Conservation (phyloP, 2,113 vertebrate genomes). For the Entomyzon cyanotis region DNA sequence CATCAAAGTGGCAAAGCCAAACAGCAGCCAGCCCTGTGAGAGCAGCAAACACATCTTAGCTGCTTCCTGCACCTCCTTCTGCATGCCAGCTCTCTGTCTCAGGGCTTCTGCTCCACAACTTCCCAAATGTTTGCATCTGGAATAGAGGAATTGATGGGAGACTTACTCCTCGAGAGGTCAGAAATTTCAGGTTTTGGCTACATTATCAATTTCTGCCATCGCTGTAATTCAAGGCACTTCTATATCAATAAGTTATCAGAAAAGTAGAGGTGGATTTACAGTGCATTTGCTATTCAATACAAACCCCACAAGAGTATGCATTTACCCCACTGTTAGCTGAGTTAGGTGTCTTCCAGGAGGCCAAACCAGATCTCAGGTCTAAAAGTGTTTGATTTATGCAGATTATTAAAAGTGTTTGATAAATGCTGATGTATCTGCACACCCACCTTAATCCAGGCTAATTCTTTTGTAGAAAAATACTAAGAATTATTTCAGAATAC, state of each 20-base stretch:
- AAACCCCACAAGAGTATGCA: neutral
- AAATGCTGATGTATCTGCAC: neutral
- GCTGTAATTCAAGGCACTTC: neutral
- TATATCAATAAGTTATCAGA: neutral
- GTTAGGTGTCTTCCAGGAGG: neutral
- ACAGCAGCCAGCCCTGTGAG: neutral
- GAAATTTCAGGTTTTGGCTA: neutral
- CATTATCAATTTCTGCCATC: neutral
- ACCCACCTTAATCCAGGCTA: neutral
- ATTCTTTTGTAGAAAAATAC: neutral
- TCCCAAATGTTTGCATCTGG: neutral
- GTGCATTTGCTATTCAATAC: neutral
- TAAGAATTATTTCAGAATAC: neutral
- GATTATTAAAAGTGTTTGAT: neutral
- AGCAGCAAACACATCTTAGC: neutral
- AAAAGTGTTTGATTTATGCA: neutral
- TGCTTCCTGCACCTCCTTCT: neutral
- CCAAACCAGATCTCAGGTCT: neutral
- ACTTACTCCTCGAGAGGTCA: neutral
- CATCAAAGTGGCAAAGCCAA: neutral
- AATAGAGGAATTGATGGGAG: neutral
- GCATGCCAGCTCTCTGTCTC: neutral
- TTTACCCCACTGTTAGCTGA: neutral
- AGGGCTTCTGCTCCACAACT: neutral
- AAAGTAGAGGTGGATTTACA: neutral